Evolutionary conservation across 2,888 invertebrate species (phyloP), one percentile per base, ranked within the genome.

Genomic region (Netelia inedita): DNA sequence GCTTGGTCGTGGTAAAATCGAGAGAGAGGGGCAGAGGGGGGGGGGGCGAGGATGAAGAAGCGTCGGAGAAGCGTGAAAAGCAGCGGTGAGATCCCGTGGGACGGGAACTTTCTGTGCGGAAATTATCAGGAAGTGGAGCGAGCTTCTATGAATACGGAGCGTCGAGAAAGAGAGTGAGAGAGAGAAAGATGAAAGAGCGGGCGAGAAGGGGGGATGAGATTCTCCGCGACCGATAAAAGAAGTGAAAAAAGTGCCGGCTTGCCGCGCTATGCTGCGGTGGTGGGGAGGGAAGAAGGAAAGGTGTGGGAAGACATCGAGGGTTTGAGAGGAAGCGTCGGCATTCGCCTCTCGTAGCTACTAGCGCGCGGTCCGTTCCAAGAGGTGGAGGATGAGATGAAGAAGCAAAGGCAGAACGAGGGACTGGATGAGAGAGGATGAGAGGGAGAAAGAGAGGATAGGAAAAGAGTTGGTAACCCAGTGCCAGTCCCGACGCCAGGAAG

Each of bases 391-490:
- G 81, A 85, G 86, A 69, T 82, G 85, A 71, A 82, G 81, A 73
- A 65, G 35, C 35, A 35, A 68, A 66, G 50, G 69, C 68, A 53
- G 61, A 79, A 21, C 43, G 21, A 68, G 61, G 21, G 69, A 61
- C 43, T 55, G 21, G 63, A 35, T 28, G 55, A 65, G 53, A n/a
- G 50, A 16, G 43, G 9, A 55, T 28, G 66, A 46, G 72, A 43
- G 78, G 35, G 63, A 79, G 66, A 71, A 35, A 72, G 78, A 57
- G 87, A 85, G 83, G 81, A 86, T 85, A 63, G 87, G 85, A 89
- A 89, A 90, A 79, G 90, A 90, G 90, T 91, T 88, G 90, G 90
- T 92, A 91, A 92, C 92, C 91, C 91, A 92, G 91, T 93, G 90
- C 88, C 87, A 90, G 63, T 73, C 71, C 71, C 61, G 75, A 79